A percentile compares a stretch with the other conserved stretches of the same genome.
Conservation (phyloP, 23 tunicate species). For the Oikopleura albicans region DNA sequence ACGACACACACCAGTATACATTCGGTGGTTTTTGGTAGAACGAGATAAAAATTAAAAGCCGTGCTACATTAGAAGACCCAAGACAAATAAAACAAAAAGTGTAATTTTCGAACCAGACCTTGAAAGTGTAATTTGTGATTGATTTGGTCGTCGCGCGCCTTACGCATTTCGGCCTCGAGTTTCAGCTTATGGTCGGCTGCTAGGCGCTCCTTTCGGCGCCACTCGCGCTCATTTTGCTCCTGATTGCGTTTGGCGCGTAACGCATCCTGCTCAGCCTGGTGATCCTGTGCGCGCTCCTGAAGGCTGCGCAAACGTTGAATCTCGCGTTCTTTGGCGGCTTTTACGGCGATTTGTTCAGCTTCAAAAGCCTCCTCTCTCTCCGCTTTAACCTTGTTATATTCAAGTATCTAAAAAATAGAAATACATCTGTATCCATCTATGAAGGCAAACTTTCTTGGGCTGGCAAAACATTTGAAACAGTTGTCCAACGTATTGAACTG, state of each 20-base stretch:
- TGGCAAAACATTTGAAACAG: too few relatives aligned
- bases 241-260: slow-evolving; percentile 82
- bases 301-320: slow-evolving; percentile 53
- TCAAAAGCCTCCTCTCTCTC: slow-evolving; percentile 78
- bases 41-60: too few relatives aligned
- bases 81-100: too few relatives aligned
- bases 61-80: too few relatives aligned
- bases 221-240: slow-evolving; percentile 78
- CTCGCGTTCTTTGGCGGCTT: slow-evolving; percentile 63
- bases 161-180: slow-evolving; percentile 45
- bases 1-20: too few relatives aligned
- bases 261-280: slow-evolving; percentile 96
- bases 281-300: slow-evolving; percentile 52
- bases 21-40: too few relatives aligned
- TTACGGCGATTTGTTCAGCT: slow-evolving; percentile 50
- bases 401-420: too few relatives aligned
- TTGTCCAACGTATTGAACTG: too few relatives aligned
- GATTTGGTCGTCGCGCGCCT: slow-evolving; percentile 64
- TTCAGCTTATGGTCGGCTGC: slow-evolving; percentile 20
- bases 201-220: slow-evolving; percentile 33
- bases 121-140: slow-evolving; percentile 78
- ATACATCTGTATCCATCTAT: too few relatives aligned
- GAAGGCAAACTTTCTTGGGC: too few relatives aligned
- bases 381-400: slow-evolving; percentile 14
- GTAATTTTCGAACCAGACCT: too few relatives aligned